These are phyloP conservation scores for Gymnothorax reevesii DNA, from an alignment of 2,797 vertebrate species.

Conservation along the genomic window DNA sequence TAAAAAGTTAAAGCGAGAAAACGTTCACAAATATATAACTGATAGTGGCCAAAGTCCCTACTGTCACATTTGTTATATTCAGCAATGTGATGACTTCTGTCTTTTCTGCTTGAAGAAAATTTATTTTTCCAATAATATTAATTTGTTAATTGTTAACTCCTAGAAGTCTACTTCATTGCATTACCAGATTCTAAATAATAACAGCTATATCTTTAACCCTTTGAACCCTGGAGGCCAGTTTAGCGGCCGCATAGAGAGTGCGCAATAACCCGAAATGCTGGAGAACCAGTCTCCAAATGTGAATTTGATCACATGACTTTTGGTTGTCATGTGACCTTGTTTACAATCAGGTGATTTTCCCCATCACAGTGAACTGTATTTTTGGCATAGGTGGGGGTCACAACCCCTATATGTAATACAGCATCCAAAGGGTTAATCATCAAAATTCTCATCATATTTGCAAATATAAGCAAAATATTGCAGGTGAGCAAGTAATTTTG, in stretches of 20 bases:
- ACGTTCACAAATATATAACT: constrained; percentile 43
- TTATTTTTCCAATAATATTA: not conserved
- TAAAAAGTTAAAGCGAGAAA: constrained; percentile 30
- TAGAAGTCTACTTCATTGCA: not conserved
- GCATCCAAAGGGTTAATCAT: not conserved
- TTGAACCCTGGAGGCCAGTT: too few species aligned
- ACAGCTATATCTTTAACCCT: not conserved
- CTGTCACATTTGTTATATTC: not conserved
- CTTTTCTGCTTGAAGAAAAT: not conserved
- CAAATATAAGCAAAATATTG: not conserved
- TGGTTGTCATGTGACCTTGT: too few species aligned
- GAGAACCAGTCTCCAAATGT: too few species aligned
- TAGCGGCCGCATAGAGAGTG: too few species aligned
- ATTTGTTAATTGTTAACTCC: not conserved
- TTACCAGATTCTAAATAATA: not conserved
- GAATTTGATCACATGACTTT: too few species aligned
- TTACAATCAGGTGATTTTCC: too few species aligned
- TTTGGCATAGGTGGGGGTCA: too few species aligned
- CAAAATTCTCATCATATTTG: not conserved
- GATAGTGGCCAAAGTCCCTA: constrained; percentile 27
- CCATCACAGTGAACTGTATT: too few species aligned
- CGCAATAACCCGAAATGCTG: too few species aligned
- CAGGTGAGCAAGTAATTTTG: not conserved
- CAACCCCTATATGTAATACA: too few species aligned
- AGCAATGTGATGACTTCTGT: not conserved